Percentiles rank a stretch among this genome's conserved stretches.
Conservation (phyloP, 2,797 vertebrate genomes). For the Acanthornis magna region DNA sequence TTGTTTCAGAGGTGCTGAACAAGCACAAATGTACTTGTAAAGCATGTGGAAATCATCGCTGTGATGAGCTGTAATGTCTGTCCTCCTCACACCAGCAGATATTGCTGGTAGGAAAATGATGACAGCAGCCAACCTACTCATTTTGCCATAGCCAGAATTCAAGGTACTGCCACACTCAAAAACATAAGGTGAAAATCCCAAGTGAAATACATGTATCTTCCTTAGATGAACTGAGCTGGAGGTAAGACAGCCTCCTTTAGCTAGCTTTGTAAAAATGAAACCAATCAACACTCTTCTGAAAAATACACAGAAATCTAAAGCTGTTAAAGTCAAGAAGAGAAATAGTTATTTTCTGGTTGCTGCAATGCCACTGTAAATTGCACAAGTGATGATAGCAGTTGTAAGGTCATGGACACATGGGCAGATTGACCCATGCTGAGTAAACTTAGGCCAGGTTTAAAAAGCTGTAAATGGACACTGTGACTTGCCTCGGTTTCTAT, state of each 20-base stretch:
- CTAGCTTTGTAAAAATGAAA: not conserved
- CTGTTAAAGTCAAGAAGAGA: not conserved
- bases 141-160: not conserved
- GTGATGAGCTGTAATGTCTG: not conserved
- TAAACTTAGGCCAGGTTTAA: not conserved
- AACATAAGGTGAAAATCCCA: not conserved
- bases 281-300: not conserved
- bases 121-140: not conserved
- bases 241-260: not conserved
- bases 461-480: not conserved
- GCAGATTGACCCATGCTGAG: not conserved
- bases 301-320: not conserved
- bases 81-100: not conserved
- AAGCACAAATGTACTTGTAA: not conserved
- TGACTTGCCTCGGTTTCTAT: not conserved
- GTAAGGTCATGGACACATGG: not conserved
- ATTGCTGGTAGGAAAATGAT: not conserved
- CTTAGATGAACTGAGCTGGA: not conserved
- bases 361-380: not conserved
- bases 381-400: not conserved
- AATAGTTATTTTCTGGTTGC: not conserved
- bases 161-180: not conserved
- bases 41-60: accelerated
- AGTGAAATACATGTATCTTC: not conserved
- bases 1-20: not conserved